Conservation (phyloP, 2,888 invertebrate genomes). For the Scotopteryx bipunctaria region DNA sequence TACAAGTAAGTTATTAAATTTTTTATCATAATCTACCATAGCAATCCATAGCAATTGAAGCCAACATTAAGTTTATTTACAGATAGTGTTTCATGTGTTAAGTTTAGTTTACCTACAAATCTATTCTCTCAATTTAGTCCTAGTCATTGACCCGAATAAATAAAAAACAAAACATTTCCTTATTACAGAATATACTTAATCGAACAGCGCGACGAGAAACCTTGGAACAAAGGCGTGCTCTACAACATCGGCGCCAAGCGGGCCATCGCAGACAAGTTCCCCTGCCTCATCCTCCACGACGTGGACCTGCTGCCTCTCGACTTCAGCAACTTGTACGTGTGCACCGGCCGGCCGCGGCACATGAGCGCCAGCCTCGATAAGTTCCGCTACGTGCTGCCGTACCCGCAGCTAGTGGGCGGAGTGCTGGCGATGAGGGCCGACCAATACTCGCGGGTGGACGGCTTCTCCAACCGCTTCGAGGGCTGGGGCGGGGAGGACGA, state of each 20-base stretch:
- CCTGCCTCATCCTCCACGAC: constrained; percentile 95
- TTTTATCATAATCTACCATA: not conserved
- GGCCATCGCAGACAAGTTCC: constrained; percentile 87
- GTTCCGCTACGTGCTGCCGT: constrained; percentile 71
- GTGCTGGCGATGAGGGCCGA: constrained; percentile 64
- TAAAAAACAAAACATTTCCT: too few relatives aligned
- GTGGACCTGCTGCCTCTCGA: constrained; percentile 94
- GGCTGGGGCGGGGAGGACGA: constrained; percentile 80
- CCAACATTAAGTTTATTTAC: too few relatives aligned
- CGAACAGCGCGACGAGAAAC: constrained; percentile 89
- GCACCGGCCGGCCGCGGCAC: constrained; percentile 90
- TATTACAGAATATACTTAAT: constrained; percentile 88
- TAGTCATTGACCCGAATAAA: too few relatives aligned
- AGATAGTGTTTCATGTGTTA: too few relatives aligned
- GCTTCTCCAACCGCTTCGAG: constrained; percentile 69
- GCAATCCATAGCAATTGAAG: not conserved
- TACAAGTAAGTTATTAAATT: constrained; percentile 85
- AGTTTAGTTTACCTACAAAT: not conserved
- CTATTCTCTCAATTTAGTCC: too few relatives aligned
- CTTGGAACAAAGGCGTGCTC: constrained; percentile 94
- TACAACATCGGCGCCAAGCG: constrained; percentile 93
- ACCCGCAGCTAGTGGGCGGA: constrained; percentile 62
- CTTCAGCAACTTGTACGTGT: constrained; percentile 91
- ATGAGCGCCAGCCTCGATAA: constrained; percentile 94
- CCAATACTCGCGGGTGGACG: constrained; percentile 61